A percentile compares a stretch with the other conserved stretches of the same genome.
phyloP scores from a whole-genome alignment of 1,140 invertebrate species.

The Ips typographus region DNA sequence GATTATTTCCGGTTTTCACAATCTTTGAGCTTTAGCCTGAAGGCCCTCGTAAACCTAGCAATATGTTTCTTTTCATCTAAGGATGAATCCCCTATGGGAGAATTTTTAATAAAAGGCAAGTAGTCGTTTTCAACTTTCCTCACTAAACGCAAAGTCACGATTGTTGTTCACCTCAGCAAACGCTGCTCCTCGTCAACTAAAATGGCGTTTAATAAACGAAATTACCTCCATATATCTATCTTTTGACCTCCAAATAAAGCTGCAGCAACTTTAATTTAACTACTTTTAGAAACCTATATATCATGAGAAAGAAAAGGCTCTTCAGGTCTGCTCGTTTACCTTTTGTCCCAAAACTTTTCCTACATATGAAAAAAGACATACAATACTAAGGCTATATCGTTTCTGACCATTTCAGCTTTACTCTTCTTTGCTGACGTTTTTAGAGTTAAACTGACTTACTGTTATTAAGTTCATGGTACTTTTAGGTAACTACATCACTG shows the following conservation, averaged over 20 bases:
- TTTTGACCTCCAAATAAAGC: conserved; percentile 14
- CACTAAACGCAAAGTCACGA: no score
- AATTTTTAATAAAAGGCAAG: conserved; percentile 10
- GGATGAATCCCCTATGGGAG: neutral
- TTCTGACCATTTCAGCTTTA: no score
- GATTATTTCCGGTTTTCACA: conserved; percentile 33
- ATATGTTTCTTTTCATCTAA: conserved; percentile 17
- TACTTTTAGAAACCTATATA: conserved; percentile 21
- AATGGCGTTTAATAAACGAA: conserved; percentile 2
- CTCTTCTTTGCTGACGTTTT: no score
- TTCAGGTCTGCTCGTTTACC: conserved; percentile 2
- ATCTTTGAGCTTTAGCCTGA: conserved; percentile 26
- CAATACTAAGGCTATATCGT: neutral
- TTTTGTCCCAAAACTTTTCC: conserved; percentile 11
- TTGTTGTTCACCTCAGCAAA: neutral
- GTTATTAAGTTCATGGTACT: no score
- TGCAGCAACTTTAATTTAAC: conserved; percentile 13
- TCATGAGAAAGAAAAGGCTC: conserved; percentile 14
- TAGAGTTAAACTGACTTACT: no score
- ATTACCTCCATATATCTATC: conserved; percentile 15
- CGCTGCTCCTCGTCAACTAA: conserved; percentile 1
- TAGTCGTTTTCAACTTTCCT: no score
- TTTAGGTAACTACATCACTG: no score
- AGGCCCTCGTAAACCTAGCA: conserved; percentile 3
- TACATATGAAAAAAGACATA: conserved; percentile 10